Conservation (phyloP, 1,140 invertebrate species). For the Procambarus clarkii region DNA sequence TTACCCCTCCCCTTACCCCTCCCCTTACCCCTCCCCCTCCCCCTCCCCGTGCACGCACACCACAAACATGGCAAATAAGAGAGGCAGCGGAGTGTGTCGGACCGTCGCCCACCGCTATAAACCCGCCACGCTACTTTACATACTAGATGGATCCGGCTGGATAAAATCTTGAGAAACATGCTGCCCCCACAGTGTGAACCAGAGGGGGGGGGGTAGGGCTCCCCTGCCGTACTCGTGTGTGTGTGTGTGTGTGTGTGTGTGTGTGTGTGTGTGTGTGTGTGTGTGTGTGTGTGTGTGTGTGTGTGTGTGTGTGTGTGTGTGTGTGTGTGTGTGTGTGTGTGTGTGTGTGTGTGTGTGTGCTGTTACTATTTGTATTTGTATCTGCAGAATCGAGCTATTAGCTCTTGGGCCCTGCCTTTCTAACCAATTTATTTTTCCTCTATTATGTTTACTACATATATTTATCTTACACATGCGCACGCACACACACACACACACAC, state of each 20-base stretch:
- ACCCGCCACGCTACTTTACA: conserved; percentile 3
- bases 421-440: too few relatives aligned
- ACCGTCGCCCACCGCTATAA: background rate
- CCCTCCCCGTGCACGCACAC: background rate
- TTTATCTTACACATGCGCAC: background rate
- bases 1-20: too few relatives aligned
- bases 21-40: background rate
- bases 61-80: conserved; percentile 10
- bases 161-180: conserved; percentile 2
- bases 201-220: background rate
- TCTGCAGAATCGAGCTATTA: too few relatives aligned
- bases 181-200: background rate
- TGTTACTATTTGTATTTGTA: too few relatives aligned
- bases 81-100: background rate
- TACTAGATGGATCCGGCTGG: background rate
- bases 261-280: conserved; percentile 22
- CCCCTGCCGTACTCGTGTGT: background rate
- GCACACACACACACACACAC: background rate
- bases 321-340: conserved; percentile 19
- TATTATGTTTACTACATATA: too few relatives aligned
- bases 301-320: conserved; percentile 6
- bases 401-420: too few relatives aligned
- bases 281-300: conserved; percentile 23
- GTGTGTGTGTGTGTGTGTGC: background rate
- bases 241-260: background rate